Evolutionary conservation across 2,797 vertebrate species (phyloP).

Genomic region (Rhyacichthys aspro): DNA sequence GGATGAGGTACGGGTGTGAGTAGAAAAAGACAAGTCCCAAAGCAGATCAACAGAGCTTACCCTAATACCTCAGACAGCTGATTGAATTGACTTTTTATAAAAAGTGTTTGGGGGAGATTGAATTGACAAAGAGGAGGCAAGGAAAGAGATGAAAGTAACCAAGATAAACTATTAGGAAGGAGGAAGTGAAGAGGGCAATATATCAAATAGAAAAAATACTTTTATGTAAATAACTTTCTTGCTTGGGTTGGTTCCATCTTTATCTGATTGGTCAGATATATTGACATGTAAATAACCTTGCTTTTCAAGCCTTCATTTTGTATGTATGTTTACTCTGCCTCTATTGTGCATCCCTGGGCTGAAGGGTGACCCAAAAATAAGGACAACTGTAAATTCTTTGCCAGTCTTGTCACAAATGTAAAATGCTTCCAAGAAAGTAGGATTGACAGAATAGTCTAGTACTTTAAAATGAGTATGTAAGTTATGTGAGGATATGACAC

Average conservation of each 20-base stretch:
- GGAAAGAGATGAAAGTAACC: not conserved
- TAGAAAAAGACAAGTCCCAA: slow-evolving; percentile 55
- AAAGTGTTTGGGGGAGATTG: slow-evolving; percentile 24
- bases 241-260: too few relatives aligned
- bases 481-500: slow-evolving; percentile 29
- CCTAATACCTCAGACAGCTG: slow-evolving; percentile 50
- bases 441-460: not conserved
- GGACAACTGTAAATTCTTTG: too few relatives aligned
- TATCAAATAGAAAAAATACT: too few relatives aligned
- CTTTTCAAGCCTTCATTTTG: too few relatives aligned
- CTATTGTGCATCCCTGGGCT: too few relatives aligned
- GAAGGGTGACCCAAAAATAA: too few relatives aligned
- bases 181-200: not conserved
- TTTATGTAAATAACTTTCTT: too few relatives aligned
- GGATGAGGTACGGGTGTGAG: slow-evolving; percentile 27
- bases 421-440: too few relatives aligned
- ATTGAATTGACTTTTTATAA: slow-evolving; percentile 44
- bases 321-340: too few relatives aligned
- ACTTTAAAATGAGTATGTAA: not conserved
- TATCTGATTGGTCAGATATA: not conserved
- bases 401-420: too few relatives aligned
- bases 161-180: not conserved
- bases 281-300: too few relatives aligned
- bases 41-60: slow-evolving; percentile 62
- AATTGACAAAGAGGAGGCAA: slow-evolving; percentile 13